Evolutionary conservation across 2,113 vertebrate species (phyloP).

Genomic region (Nycticryphes semicollaris): DNA sequence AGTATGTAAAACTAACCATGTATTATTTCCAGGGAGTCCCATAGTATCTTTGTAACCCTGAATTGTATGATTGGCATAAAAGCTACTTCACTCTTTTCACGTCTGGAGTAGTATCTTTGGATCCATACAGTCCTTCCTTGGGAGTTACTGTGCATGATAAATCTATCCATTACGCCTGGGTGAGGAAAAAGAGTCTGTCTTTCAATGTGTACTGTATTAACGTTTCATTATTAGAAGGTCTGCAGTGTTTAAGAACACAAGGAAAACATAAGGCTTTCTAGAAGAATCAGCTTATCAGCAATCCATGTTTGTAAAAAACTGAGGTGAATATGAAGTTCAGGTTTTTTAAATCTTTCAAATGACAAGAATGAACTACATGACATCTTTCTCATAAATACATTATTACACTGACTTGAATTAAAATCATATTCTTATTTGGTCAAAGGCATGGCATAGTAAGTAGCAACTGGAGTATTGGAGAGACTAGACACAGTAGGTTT

Average conservation of each 20-base stretch:
- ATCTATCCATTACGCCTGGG: background rate
- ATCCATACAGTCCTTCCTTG: background rate
- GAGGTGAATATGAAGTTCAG: background rate
- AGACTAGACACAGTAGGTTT: background rate
- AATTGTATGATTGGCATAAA: background rate
- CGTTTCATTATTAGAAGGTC: background rate
- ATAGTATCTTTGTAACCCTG: background rate
- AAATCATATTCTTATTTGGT: background rate
- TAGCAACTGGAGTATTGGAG: background rate
- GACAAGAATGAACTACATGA: accelerated
- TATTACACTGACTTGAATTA: background rate
- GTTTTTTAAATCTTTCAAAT: background rate
- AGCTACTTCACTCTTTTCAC: background rate
- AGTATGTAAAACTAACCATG: background rate
- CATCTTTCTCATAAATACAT: background rate
- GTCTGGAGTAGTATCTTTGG: background rate
- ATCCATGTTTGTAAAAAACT: background rate
- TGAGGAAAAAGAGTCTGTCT: background rate
- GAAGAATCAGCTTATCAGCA: background rate
- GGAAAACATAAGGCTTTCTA: background rate
- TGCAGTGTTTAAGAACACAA: background rate
- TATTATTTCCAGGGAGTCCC: accelerated
- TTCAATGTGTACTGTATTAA: background rate
- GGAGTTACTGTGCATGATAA: background rate
- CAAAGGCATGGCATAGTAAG: background rate